phyloP scores from a whole-genome alignment of 2,113 vertebrate species.

The Nothocercus julius region DNA sequence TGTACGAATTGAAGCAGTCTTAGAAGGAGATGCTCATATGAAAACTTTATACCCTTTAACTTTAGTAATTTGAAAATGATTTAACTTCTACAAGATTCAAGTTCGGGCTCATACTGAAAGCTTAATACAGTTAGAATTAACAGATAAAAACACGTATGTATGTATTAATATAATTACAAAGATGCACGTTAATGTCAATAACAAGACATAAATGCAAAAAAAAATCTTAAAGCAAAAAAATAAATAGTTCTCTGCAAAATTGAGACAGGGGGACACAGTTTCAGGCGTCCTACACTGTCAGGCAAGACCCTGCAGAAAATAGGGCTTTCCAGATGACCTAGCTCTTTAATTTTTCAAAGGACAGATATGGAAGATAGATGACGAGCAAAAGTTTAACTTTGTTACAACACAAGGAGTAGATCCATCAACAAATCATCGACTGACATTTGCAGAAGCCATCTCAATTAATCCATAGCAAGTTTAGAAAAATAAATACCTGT shows the following conservation, averaged over 20 bases:
- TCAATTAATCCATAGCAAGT: slow-evolving; percentile 48
- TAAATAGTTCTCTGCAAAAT: not conserved
- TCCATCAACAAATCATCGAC: slow-evolving; percentile 44
- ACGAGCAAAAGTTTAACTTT: slow-evolving; percentile 37
- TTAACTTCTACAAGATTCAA: not conserved
- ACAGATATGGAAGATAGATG: slow-evolving; percentile 54
- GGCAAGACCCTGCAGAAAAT: not conserved
- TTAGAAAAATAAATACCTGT: slow-evolving; percentile 47
- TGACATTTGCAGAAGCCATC: slow-evolving; percentile 49
- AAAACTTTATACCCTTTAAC: not conserved
- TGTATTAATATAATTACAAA: not conserved
- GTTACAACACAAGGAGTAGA: slow-evolving; percentile 4
- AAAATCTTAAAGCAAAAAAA: not conserved
- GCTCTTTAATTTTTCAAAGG: not conserved
- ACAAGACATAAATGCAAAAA: not conserved
- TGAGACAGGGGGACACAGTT: not conserved
- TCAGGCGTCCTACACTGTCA: not conserved
- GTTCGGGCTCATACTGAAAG: not conserved
- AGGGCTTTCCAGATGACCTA: not conserved
- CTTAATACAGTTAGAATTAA: slow-evolving; percentile 1
- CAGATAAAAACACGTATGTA: not conserved
- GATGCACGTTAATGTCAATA: not conserved
- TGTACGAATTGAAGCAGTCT: not conserved
- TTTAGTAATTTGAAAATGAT: not conserved
- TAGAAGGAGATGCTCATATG: not conserved